Conservation (phyloP, 2,888 invertebrate genomes). For the Acrobeloides nanus region DNA sequence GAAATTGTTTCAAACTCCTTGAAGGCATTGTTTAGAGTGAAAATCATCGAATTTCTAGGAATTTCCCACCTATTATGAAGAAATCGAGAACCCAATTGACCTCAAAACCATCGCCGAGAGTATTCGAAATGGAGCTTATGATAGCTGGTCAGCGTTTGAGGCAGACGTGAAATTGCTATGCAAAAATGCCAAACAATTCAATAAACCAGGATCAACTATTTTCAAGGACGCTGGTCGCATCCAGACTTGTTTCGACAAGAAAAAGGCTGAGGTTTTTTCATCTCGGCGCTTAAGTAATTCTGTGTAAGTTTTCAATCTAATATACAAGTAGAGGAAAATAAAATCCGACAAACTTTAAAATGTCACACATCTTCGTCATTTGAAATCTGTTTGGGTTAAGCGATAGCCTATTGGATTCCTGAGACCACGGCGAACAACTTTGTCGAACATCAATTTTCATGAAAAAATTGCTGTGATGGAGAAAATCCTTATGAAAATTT, state of each 20-base stretch:
- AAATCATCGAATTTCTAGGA: too few relatives aligned
- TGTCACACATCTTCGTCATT: too few relatives aligned
- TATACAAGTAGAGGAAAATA: slow-evolving; percentile 11
- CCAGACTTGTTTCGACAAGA: neutral
- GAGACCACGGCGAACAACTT: too few relatives aligned
- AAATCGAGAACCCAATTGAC: slow-evolving; percentile 88
- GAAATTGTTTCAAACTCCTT: too few relatives aligned
- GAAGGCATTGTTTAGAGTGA: too few relatives aligned
- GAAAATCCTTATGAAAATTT: slow-evolving; percentile 10
- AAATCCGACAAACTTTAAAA: too few relatives aligned
- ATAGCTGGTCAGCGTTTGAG: slow-evolving; percentile 72
- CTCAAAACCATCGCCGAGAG: slow-evolving; percentile 82
- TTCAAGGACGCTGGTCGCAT: slow-evolving; percentile 72
- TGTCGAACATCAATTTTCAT: too few relatives aligned
- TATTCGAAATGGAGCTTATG: slow-evolving; percentile 69
- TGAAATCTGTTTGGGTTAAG: too few relatives aligned
- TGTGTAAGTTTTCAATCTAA: slow-evolving; percentile 6
- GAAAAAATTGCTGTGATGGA: too few relatives aligned
- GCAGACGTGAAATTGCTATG: slow-evolving; percentile 81
- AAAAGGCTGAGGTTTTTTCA: slow-evolving; percentile 3
- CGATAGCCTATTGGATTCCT: too few relatives aligned
- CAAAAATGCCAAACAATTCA: slow-evolving; percentile 84
- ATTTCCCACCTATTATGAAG: slow-evolving; percentile 89
- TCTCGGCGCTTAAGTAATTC: slow-evolving; percentile 5
- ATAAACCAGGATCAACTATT: slow-evolving; percentile 90